phyloP scores from a whole-genome alignment of 2,888 invertebrate species.

The Altica lythri region DNA sequence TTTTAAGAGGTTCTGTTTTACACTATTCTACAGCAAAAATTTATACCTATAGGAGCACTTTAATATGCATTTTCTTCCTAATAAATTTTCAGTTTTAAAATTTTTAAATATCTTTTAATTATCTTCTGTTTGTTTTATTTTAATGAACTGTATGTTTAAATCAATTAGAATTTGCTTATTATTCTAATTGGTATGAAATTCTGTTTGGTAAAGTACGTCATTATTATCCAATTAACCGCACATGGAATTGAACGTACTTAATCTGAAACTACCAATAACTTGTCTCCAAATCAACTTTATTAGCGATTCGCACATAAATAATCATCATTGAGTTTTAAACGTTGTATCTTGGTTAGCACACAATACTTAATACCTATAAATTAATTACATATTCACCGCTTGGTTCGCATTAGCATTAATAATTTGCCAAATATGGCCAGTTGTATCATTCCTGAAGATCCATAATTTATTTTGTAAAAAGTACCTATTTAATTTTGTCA shows the following conservation, averaged over 20 bases:
- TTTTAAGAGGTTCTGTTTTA: too few species aligned
- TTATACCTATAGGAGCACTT: too few species aligned
- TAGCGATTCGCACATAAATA: constrained; percentile 33
- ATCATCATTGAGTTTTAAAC: constrained; percentile 26
- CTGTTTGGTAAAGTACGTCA: too few species aligned
- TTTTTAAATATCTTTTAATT: too few species aligned
- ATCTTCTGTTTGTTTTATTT: too few species aligned
- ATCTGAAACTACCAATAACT: background rate
- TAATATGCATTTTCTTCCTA: too few species aligned
- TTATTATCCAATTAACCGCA: background rate
- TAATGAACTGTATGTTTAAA: too few species aligned
- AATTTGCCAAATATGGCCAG: constrained; percentile 35
- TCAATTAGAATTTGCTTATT: too few species aligned
- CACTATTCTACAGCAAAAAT: too few species aligned
- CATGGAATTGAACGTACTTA: background rate
- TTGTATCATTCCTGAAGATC: constrained; percentile 24
- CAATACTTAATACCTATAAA: constrained; percentile 43
- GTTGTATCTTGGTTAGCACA: constrained; percentile 38
- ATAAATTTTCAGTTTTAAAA: too few species aligned
- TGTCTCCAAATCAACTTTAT: constrained; percentile 11
- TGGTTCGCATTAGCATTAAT: constrained; percentile 39
- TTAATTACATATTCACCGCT: constrained; percentile 38
- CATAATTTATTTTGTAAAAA: constrained; percentile 25
- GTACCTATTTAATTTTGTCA: constrained; percentile 10
- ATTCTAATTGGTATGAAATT: too few species aligned